phyloP scores from a whole-genome alignment of 2,113 vertebrate genomes.

The Semicossyphus pulcher region DNA sequence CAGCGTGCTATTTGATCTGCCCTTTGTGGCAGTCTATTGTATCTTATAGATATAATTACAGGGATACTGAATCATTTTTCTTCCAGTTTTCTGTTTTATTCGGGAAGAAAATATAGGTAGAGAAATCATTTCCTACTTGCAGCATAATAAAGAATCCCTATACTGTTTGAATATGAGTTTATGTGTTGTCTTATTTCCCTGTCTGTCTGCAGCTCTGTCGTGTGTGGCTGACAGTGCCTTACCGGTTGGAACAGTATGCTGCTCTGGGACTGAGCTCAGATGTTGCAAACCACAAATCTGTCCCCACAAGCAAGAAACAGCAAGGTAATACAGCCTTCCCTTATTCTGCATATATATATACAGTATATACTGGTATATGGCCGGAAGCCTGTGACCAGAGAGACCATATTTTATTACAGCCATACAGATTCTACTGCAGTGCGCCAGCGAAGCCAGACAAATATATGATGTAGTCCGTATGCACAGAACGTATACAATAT shows the following conservation, averaged over 20 bases:
- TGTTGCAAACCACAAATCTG: constrained; percentile 64
- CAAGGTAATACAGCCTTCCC: constrained; percentile 53
- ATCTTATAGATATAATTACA: constrained; percentile 29
- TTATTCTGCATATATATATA: constrained; percentile 20
- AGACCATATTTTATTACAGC: constrained; percentile 42
- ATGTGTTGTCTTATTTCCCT: constrained; percentile 7
- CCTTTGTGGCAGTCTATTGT: constrained; percentile 24
- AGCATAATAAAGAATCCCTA: constrained; percentile 2
- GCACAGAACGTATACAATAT: background rate
- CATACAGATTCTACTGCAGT: constrained; percentile 23
- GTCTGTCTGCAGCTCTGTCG: constrained; percentile 32
- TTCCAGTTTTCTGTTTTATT: background rate
- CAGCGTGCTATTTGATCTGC: constrained; percentile 3
- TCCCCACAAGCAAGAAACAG: constrained; percentile 57
- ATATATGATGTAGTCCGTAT: constrained; percentile 11
- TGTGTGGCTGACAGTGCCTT: constrained; percentile 46
- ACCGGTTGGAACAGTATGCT: constrained; percentile 53
- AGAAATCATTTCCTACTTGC: background rate
- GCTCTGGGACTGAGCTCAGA: constrained; percentile 63
- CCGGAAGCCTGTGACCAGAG: constrained; percentile 21
- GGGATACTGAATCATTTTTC: constrained; percentile 28
- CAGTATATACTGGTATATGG: constrained; percentile 9
- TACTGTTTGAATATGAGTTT: constrained; percentile 1
- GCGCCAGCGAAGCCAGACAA: constrained; percentile 15
- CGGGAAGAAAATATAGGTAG: background rate